Base-by-base conservation (phyloP, 2,113 vertebrate species). In the Pygoscelis antarcticus region DNA sequence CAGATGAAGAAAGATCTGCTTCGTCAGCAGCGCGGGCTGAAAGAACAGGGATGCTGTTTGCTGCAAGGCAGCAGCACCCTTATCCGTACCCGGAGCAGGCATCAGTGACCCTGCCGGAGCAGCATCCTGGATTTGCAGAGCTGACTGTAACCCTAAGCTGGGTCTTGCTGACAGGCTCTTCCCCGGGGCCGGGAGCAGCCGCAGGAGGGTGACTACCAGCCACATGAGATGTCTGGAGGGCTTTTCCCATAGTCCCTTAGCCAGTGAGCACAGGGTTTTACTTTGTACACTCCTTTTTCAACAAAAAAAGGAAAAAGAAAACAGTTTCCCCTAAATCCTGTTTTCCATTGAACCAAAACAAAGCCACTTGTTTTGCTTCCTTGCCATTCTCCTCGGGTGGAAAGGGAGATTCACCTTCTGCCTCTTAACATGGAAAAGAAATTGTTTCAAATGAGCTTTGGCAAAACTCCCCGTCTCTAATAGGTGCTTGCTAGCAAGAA, bases 81-180 rank as follows among this genome's bases (percentile, higher is more conserved):
- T 62, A 30, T 16, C 32, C 1, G 2, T 30, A 55, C 19, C 25
- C 2, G 1, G 40, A 71, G 38, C 1, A 3, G 16, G n/a, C 16
- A 9, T 11, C 6, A 1, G 20, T 54, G 21, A 61, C 25, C 23
- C 68, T 54, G 58, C 13, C 0, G 1, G 51, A 49, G 42, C 40
- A 69, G 49, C 34, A 27, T 26, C 27, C 36, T 27, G 69, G 34
- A 23, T 44, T 52, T 58, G 14, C 10, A 22, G 69, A 51, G 36
- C 25, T 38, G 34, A 23, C 14, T n/a, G 14, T 58, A 52, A 55
- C 47, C 36, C 47, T 80, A 49, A 49, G 11, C 15, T 10, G 34
- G 21, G 46, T 68, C 61, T 85, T 1, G 2, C 16, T 1, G 3
- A 23, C 17, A 23, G 47, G 16, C 47, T 49, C 11, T 74, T 89